Percentiles rank a stretch among this genome's conserved stretches.
Conservation (phyloP, 1,140 invertebrate genomes). For the Eueides isabella region DNA sequence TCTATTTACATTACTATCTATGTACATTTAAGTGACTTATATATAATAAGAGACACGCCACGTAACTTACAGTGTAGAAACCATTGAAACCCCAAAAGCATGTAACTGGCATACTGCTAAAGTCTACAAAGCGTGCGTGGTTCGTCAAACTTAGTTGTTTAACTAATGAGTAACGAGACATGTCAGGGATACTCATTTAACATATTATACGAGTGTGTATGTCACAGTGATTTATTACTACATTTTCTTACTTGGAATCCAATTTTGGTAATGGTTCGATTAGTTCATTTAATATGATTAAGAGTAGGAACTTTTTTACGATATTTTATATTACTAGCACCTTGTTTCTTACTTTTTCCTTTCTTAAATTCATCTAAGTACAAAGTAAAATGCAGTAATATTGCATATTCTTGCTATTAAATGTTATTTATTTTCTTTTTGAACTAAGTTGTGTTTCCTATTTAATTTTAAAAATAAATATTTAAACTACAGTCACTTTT, state of each 20-base stretch:
- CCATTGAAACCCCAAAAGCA: not conserved
- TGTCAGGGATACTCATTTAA: not conserved
- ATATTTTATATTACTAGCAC: too few relatives aligned
- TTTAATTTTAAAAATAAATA: too few relatives aligned
- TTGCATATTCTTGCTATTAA: too few relatives aligned
- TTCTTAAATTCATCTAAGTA: too few relatives aligned
- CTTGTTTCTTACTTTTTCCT: too few relatives aligned
- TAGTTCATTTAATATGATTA: not conserved
- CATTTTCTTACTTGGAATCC: not conserved
- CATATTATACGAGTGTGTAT: not conserved
- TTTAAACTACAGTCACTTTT: too few relatives aligned
- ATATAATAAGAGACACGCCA: not conserved
- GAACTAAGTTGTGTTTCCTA: too few relatives aligned
- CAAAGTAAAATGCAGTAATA: too few relatives aligned
- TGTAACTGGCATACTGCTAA: not conserved
- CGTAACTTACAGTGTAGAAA: not conserved
- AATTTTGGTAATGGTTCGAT: not conserved
- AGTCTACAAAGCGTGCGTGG: not conserved
- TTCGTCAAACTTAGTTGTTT: not conserved
- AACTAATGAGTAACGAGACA: conserved; percentile 2
- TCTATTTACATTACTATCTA: too few relatives aligned
- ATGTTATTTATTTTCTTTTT: too few relatives aligned
- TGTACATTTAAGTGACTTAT: too few relatives aligned
- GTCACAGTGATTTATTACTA: not conserved
- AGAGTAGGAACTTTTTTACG: not conserved